Conservation (phyloP, 2,888 invertebrate genomes). For the Acheta domesticus region DNA sequence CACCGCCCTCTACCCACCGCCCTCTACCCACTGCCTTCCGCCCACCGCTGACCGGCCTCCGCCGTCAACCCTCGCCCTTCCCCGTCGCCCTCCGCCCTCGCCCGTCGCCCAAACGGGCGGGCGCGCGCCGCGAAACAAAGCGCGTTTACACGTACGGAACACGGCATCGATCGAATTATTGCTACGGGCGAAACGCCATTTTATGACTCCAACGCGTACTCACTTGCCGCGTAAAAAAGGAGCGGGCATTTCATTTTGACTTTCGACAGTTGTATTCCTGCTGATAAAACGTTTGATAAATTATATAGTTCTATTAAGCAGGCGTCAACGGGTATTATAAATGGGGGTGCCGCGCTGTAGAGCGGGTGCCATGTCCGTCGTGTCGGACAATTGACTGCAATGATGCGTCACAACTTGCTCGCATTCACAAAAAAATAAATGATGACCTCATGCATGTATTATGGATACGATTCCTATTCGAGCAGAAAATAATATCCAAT, state of each 20-base stretch:
- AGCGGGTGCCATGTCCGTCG: background rate
- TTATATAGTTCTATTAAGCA: slow-evolving; percentile 11
- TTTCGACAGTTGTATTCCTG: slow-evolving; percentile 10
- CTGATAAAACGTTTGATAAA: slow-evolving; percentile 6
- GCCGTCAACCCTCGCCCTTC: too few relatives aligned
- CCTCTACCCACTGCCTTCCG: too few relatives aligned
- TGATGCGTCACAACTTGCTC: slow-evolving; percentile 5
- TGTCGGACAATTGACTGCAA: background rate
- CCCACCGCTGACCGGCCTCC: too few relatives aligned
- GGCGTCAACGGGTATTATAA: background rate
- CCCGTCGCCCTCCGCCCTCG: too few relatives aligned
- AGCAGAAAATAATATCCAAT: background rate
- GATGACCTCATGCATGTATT: slow-evolving; percentile 18
- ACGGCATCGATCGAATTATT: background rate
- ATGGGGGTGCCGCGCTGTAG: background rate
- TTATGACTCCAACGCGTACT: background rate
- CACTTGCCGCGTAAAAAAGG: background rate
- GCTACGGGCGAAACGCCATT: background rate
- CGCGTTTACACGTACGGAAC: slow-evolving; percentile 7
- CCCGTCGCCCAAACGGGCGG: too few relatives aligned
- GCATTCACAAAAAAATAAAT: slow-evolving; percentile 5
- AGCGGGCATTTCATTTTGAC: background rate
- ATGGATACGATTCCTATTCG: background rate
- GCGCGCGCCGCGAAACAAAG: background rate
- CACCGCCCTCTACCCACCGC: too few relatives aligned